These are phyloP conservation scores for Muscicapa adusta DNA, from an alignment of 2,113 vertebrate genomes.

Conservation along the genomic window DNA sequence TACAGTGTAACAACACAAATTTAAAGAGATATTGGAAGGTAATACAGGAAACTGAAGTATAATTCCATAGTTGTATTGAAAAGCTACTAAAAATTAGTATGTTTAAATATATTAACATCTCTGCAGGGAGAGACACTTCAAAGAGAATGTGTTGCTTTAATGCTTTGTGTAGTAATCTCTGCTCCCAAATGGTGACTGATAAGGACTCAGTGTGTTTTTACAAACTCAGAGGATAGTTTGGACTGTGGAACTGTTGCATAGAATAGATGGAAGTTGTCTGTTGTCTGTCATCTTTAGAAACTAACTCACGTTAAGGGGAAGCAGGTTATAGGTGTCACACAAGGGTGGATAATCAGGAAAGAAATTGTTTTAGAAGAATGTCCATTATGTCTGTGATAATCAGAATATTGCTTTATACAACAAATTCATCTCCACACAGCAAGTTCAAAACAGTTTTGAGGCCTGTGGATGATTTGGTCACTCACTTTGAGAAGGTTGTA, in stretches of 20 bases:
- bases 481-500: not conserved
- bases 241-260: not conserved
- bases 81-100: not conserved
- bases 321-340: fast-evolving
- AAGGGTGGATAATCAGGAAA: not conserved
- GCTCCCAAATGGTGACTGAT: not conserved
- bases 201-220: not conserved
- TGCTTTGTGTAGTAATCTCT: not conserved
- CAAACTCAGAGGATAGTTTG: not conserved
- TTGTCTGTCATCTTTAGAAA: not conserved
- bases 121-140: not conserved
- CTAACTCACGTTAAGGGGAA: not conserved
- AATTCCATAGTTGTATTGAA: not conserved
- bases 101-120: not conserved
- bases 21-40: not conserved
- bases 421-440: not conserved
- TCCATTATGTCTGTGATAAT: not conserved
- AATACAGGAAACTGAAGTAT: not conserved
- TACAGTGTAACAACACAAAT: not conserved
- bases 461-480: not conserved
- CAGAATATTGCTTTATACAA: not conserved
- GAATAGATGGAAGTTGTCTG: not conserved
- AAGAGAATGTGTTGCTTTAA: not conserved
- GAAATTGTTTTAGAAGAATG: not conserved
- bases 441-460: not conserved